Evolutionary conservation across 1,140 invertebrate species (phyloP).

Genomic region (Lamellibrachia luymesi): DNA sequence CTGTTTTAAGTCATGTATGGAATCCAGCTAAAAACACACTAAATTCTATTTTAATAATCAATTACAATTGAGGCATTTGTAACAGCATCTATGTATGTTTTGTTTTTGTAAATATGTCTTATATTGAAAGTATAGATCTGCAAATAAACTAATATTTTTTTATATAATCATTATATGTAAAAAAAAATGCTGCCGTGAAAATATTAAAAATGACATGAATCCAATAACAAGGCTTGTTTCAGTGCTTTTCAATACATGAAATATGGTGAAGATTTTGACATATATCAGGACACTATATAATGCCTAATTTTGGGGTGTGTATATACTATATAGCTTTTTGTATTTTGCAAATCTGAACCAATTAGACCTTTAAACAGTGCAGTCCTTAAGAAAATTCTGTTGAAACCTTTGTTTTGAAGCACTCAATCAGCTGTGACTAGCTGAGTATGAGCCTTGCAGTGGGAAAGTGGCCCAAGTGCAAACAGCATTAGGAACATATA

Average conservation of each 20-base stretch:
- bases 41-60: background rate
- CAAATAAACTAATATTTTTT: too few species aligned
- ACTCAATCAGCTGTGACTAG: background rate
- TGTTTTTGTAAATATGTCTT: background rate
- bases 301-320: too few species aligned
- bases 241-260: background rate
- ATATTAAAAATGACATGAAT: background rate
- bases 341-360: too few species aligned
- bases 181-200: background rate
- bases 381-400: too few species aligned
- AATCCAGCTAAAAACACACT: background rate
- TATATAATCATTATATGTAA: background rate
- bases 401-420: too few species aligned
- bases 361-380: too few species aligned
- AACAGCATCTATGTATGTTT: background rate
- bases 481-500: background rate
- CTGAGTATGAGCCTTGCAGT: background rate
- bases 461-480: background rate
- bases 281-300: too few species aligned
- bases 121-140: too few species aligned
- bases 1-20: background rate
- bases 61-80: background rate
- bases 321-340: too few species aligned
- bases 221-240: background rate
- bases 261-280: background rate